A percentile compares a stretch with the other conserved stretches of the same genome.
These are phyloP conservation scores for Orcinus orca DNA, from an alignment of 2,113 vertebrate species.

Conservation along the genomic window DNA sequence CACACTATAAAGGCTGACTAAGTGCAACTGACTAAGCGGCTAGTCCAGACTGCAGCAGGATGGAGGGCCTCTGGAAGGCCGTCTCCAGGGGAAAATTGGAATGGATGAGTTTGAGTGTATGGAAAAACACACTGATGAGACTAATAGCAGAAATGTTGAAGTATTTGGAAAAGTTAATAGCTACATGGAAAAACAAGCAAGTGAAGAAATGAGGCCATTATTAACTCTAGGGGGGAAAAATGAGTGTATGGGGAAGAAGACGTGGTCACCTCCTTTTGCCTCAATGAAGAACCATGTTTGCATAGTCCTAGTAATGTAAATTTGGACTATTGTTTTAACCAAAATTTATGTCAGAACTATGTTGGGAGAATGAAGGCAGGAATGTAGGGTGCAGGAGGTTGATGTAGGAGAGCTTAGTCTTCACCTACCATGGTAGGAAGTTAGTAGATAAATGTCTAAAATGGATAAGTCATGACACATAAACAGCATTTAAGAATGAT, in stretches of 20 bases:
- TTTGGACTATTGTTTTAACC: not conserved
- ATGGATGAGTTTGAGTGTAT: not conserved
- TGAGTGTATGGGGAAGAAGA: not conserved
- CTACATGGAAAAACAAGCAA: not conserved
- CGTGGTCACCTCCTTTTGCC: not conserved
- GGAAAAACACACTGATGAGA: not conserved
- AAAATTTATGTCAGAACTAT: not conserved
- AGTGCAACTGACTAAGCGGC: not conserved
- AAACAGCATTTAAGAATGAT: not conserved
- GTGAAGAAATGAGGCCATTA: not conserved
- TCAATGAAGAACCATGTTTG: not conserved
- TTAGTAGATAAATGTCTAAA: not conserved
- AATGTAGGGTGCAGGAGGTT: not conserved
- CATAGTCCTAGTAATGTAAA: not conserved
- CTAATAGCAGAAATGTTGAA: not conserved
- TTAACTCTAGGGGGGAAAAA: not conserved
- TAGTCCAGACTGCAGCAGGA: not conserved
- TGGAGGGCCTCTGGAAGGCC: not conserved
- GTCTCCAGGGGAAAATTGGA: not conserved
- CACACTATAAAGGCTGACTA: not conserved
- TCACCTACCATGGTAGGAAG: not conserved
- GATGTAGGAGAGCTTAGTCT: not conserved
- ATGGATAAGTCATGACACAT: not conserved
- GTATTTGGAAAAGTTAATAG: not conserved
- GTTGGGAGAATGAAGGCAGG: not conserved